Base-by-base conservation (phyloP, 2,797 vertebrate species). In the Channa striata region DNA sequence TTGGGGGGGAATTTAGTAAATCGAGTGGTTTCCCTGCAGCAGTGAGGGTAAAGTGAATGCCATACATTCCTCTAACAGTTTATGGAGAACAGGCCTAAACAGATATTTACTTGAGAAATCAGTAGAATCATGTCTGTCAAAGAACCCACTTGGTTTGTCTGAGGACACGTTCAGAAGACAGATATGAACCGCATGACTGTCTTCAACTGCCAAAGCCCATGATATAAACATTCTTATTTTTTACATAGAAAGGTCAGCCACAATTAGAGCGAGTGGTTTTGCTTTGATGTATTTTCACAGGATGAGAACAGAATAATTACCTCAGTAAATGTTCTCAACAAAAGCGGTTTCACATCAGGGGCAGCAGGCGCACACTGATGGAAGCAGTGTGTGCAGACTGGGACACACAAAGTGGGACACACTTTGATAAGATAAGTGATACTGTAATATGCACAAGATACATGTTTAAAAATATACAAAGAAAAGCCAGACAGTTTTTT, bases 41-140 rank as follows among this genome's bases (percentile, higher is more conserved):
- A 82, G 82, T 71, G 74, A 78, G 64, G 82, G 69, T 74, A 52
- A 50, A 66, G 46, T 2, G 8, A 74, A 91, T 90, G 69, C 77
- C 34, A 64, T 1, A 37, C 80, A 90, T 90, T 92, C 88, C 68
- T 83, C 58, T 6, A 16, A 14, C 2, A 17, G 51, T 82, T 89
- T 71, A 83, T 75, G 70, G 70, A 78, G 67, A 89, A 83, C 87
- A 89, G 84, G 87, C 77, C 72, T 70, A 73, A 89, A 90, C 87
- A 77, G 56, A 88, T 75, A 79, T 81, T 73, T 74, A 80, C 77
- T 74, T 51, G 47, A 17, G 39, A 71, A 82, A 70, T 75, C 56
- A 59, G 58, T 12, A 23, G 57, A 74, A 54, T 80, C 51, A 11
- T 3, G 20, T 72, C 72, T 66, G n/a, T 51, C 1, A 12, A 39